Base-by-base conservation (phyloP, 1,140 invertebrate genomes). In the Pantala flavescens region DNA sequence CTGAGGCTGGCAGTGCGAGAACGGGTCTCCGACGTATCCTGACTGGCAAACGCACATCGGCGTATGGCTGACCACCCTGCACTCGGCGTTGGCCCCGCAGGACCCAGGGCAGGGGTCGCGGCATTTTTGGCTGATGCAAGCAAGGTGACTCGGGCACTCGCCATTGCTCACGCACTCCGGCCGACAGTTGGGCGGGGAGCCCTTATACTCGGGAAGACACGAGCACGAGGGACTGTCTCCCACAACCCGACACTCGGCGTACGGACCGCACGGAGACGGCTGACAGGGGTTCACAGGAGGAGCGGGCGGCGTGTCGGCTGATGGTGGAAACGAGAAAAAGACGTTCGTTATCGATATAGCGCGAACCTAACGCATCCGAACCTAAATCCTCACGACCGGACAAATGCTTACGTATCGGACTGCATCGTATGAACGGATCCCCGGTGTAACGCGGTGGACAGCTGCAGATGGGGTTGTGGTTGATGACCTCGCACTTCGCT, bases 21-120 rank as follows among this genome's bases (percentile, higher is more conserved):
- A 90, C 21, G 91, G 90, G 84, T 92, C 89, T 70, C 91, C 91
- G n/a, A 86, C 84, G 77, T 87, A 91, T 72, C 89, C 87, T 19
- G 82, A 79, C 55, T 86, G 81, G 81, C 91, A 93, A 28, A 81
- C 81, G 77, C 91, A 93, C 75, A 86, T 88, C 9, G 90, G 86
- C 19, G 86, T 86, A 71, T 88, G 87, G 77, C 88, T 88, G 36
- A 87, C 82, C 71, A 89, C 89, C 63, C 83, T 84, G 76, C 90
- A 91, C n/a, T 85, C 77, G 3, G 90, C 88, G 78, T 88, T 89
- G 12, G 84, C 79, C 16, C 89, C 90, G 80, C 90, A 88, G 28
- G 83, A 81, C 49, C 81, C 83, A 43, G 80, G 71, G 77, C 84
- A 86, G 12, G 85, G 85, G 76, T 85, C 81, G 74, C 80, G 76